Percentiles rank a stretch among this genome's conserved stretches.
Conservation (phyloP, 1,140 invertebrate species). For the Sipha flava region DNA sequence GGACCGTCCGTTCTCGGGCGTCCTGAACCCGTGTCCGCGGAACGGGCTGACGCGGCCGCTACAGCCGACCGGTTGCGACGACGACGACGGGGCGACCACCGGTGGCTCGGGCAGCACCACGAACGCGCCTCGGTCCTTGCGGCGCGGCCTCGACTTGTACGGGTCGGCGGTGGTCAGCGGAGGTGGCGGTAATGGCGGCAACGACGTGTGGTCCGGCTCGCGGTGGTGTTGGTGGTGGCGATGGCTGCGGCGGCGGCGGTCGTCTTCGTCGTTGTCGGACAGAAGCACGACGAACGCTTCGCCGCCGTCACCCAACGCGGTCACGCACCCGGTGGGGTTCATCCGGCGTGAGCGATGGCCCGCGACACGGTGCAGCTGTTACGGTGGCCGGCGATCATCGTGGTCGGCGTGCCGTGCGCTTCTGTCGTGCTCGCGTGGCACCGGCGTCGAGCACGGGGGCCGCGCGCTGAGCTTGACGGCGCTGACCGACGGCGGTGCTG, state of each 20-base stretch:
- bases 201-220: neutral
- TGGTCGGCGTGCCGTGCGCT: too few species aligned
- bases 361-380: neutral
- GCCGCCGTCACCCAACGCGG: neutral
- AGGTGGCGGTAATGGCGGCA: neutral
- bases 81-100: neutral
- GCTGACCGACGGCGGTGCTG: too few species aligned
- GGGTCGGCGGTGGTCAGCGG: neutral
- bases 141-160: neutral
- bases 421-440: too few species aligned
- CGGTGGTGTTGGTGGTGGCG: neutral
- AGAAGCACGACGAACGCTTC: neutral
- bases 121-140: neutral
- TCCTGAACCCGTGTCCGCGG: neutral
- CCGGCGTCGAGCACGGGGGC: too few species aligned
- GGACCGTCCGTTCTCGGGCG: neutral
- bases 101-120: slow-evolving; percentile 6
- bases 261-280: neutral
- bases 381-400: too few species aligned
- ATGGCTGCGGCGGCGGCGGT: neutral
- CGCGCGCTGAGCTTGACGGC: too few species aligned
- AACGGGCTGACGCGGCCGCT: neutral
- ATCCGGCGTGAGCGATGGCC: neutral
- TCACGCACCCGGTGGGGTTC: neutral
- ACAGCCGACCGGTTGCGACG: neutral